Conservation (phyloP, 2,888 invertebrate species). For the Steromphala cineraria region DNA sequence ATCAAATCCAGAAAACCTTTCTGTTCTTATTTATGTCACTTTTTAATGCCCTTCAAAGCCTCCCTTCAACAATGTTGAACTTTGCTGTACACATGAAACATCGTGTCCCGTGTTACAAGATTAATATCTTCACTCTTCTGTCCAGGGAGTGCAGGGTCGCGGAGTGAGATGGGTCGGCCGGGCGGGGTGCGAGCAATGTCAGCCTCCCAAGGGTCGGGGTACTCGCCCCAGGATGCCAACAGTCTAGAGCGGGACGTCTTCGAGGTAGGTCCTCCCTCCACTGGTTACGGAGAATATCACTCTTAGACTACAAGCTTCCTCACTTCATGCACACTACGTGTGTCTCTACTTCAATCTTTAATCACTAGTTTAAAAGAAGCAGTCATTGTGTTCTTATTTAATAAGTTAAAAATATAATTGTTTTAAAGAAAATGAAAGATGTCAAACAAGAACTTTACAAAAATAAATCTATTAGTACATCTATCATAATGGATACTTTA, state of each 20-base stretch:
- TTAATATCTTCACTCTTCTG: neutral
- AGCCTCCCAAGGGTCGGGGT: neutral
- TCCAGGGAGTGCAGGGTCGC: constrained; percentile 7
- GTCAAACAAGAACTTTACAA: too few species aligned
- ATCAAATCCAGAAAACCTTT: too few species aligned
- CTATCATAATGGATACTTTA: too few species aligned
- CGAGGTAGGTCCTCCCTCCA: neutral
- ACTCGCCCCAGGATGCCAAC: neutral
- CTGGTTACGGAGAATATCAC: neutral
- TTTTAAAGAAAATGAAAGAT: too few species aligned
- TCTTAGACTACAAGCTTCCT: neutral
- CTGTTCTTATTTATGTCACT: too few species aligned
- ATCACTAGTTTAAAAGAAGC: neutral
- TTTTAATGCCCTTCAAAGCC: too few species aligned
- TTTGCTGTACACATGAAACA: too few species aligned
- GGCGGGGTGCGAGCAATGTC: neutral
- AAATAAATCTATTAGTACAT: too few species aligned
- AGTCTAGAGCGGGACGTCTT: constrained; percentile 16
- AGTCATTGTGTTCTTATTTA: too few species aligned
- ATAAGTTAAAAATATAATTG: too few species aligned
- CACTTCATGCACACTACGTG: neutral
- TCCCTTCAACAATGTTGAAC: too few species aligned
- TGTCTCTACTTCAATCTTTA: neutral
- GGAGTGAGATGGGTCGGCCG: constrained; percentile 4
- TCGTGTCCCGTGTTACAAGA: too few species aligned